phyloP scores from a whole-genome alignment of 2,888 invertebrate species.

The Ochlodes sylvanus region DNA sequence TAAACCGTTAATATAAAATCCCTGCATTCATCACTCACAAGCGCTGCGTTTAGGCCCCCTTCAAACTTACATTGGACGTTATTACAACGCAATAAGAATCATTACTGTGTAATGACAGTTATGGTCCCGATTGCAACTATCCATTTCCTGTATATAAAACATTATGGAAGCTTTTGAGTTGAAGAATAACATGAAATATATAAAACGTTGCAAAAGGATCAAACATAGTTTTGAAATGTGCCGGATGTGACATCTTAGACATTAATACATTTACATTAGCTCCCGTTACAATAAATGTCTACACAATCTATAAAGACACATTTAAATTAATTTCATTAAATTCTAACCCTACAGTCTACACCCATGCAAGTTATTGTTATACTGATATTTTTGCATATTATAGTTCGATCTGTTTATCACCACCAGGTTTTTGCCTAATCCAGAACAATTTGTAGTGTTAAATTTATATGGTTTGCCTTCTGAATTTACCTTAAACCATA shows the following conservation, averaged over 20 bases:
- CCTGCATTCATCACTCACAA: conserved; percentile 5
- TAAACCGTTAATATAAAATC: conserved; percentile 15
- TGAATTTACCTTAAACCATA: no score
- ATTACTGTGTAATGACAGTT: conserved; percentile 19
- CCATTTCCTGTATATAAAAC: not conserved
- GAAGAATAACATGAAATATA: not conserved
- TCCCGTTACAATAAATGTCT: no score
- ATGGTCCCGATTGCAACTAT: conserved; percentile 21
- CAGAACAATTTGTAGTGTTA: no score
- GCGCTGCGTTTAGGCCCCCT: conserved; percentile 4
- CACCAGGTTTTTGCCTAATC: no score
- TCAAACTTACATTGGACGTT: conserved; percentile 15
- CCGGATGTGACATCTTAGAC: not conserved
- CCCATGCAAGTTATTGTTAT: no score
- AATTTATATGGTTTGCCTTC: no score
- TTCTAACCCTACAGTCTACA: no score
- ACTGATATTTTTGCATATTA: no score
- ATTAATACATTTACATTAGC: not conserved
- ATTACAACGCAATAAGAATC: conserved; percentile 18
- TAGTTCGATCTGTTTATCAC: no score
- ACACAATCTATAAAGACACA: no score
- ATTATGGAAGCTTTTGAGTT: not conserved
- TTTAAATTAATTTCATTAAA: no score
- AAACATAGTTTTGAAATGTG: not conserved
- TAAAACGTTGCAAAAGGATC: not conserved